Evolutionary conservation across 2,888 invertebrate genomes (phyloP).

Genomic region (Thera britannica): DNA sequence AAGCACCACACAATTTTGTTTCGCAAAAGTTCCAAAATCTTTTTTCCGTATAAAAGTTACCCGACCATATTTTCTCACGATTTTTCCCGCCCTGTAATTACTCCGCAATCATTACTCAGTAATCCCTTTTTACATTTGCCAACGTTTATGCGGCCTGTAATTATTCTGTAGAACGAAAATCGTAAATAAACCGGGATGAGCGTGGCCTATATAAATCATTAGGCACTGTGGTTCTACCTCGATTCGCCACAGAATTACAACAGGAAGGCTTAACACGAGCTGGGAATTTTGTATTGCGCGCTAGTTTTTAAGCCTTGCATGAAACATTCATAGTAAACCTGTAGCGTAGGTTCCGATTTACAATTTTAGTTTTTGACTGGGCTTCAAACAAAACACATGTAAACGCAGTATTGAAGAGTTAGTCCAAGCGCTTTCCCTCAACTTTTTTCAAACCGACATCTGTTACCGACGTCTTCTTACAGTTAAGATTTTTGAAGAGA

Average conservation of each 20-base stretch:
- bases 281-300: not conserved
- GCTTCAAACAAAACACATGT: no score
- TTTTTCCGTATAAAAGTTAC: slow-evolving; percentile 1
- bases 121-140: slow-evolving; percentile 79
- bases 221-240: slow-evolving; percentile 67
- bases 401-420: not conserved
- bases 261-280: not conserved
- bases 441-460: no score
- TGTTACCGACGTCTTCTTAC: no score
- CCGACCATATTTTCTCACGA: slow-evolving; percentile 27
- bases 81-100: slow-evolving; percentile 59
- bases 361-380: no score
- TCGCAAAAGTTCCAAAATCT: not conserved
- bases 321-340: no score
- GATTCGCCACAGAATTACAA: slow-evolving; percentile 51
- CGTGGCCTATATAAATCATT: slow-evolving; percentile 82
- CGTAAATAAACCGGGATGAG: slow-evolving; percentile 83
- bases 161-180: slow-evolving; percentile 75
- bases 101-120: slow-evolving; percentile 68
- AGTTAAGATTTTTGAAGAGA: no score
- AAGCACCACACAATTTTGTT: no score
- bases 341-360: no score
- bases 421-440: no score
- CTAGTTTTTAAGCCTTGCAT: not conserved
- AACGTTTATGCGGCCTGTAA: slow-evolving; percentile 77